These are phyloP conservation scores for Leptopilina myrica DNA, from an alignment of 2,888 invertebrate genomes.

Conservation along the genomic window DNA sequence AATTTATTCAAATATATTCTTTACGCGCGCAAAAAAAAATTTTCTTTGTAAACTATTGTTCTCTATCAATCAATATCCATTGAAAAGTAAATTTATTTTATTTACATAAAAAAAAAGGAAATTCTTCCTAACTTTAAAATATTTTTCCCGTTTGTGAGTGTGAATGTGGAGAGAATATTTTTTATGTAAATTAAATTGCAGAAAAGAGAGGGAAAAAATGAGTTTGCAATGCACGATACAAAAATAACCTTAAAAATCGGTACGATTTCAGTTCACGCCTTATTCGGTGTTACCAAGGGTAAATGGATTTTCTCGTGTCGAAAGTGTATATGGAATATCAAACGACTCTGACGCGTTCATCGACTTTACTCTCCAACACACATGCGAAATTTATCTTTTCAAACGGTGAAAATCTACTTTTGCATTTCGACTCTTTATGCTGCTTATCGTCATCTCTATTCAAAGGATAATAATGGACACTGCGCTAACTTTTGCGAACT, in stretches of 20 bases:
- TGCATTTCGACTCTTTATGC: background rate
- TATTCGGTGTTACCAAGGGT: constrained; percentile 38
- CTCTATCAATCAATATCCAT: too few relatives aligned
- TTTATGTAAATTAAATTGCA: too few relatives aligned
- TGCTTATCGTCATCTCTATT: constrained; percentile 24
- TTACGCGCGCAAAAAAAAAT: too few relatives aligned
- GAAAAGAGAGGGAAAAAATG: background rate
- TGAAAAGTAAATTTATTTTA: too few relatives aligned
- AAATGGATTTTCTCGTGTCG: constrained; percentile 35
- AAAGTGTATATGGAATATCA: constrained; percentile 36
- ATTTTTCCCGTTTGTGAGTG: too few relatives aligned
- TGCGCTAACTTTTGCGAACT: background rate
- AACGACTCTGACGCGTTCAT: constrained; percentile 14
- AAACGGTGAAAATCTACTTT: constrained; percentile 15
- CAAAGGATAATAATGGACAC: constrained; percentile 5
- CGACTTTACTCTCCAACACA: constrained; percentile 4
- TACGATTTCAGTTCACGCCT: constrained; percentile 25
- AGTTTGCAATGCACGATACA: constrained; percentile 5
- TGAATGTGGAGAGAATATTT: too few relatives aligned
- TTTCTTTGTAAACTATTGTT: too few relatives aligned
- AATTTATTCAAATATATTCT: too few relatives aligned
- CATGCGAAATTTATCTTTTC: constrained; percentile 17
- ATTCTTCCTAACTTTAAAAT: too few relatives aligned
- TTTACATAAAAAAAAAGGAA: too few relatives aligned
- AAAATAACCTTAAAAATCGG: constrained; percentile 37